Base-by-base conservation (phyloP, 2,113 vertebrate species). In the Gavia stellata region DNA sequence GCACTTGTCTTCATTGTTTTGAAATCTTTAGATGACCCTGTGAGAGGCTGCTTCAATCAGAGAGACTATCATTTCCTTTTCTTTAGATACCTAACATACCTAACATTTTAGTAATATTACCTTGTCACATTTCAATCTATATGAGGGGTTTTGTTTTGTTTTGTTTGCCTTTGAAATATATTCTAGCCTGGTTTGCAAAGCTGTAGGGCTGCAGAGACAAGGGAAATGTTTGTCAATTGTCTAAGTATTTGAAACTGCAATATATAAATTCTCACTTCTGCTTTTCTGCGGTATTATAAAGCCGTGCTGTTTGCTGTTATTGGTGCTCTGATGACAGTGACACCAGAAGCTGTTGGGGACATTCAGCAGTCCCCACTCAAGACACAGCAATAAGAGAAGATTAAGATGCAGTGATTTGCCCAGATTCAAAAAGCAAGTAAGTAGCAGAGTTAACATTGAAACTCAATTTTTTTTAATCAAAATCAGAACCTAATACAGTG, bases 1-100 rank as follows among this genome's bases (percentile, higher is more conserved):
- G 33, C 82, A 90, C 75, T 90, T 84, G 20, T 87, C 92, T 90
- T 91, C 74, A 72, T 80, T 95, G 70, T 95, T 95, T 91, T 88
- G 71, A 90, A 95, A 94, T 95, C 58, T 96, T 84, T 62, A 82
- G 45, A 82, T 90, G 70, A 96, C 78, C 70, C 63, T 59, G 28
- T 47, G 42, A 97, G 66, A 90, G n/a, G 29, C 58, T 89, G 16
- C 45, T 91, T 95, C 86, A 92, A 34, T 86, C 86, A 92, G 58
- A 86, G 80, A 94, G 49, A 71, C 80, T 93, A 28, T 88, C 0
- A 81, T 90, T 95, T 93, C 26, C 14, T 87, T 91, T 95, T 72
- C 66, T 85, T 45, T 86, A 86, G 66, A 80, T 78, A 72, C 10
- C 17, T 86, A 86, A 49, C 25, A 38, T 70, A 74, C 21, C 52